Evolutionary conservation across 2,888 invertebrate species (phyloP).

Genomic region (Pseudococcus viburni): DNA sequence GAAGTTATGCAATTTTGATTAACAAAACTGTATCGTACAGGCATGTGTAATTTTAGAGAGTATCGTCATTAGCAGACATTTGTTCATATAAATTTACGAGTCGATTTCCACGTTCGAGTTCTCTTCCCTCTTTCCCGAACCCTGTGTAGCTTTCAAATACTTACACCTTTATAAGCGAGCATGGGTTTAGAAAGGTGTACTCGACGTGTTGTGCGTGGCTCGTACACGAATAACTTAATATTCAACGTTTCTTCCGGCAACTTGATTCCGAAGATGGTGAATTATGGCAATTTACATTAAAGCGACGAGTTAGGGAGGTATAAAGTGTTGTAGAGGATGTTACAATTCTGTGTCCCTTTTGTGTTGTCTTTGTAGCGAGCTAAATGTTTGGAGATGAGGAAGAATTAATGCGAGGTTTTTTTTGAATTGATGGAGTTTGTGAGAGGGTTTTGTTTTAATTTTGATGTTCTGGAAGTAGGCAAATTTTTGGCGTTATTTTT

Average conservation of each 20-base stretch:
- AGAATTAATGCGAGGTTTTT: too few relatives aligned
- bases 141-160: background rate
- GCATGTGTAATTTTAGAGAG: background rate
- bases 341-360: too few relatives aligned
- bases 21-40: background rate
- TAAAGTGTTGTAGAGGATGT: too few relatives aligned
- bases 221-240: background rate
- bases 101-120: background rate
- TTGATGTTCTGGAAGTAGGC: too few relatives aligned
- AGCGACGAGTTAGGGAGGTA: background rate
- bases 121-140: background rate
- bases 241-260: conserved; percentile 33
- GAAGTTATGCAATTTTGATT: conserved; percentile 11
- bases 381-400: too few relatives aligned
- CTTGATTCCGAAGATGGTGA: background rate
- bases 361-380: too few relatives aligned
- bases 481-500: too few relatives aligned
- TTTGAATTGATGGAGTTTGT: too few relatives aligned
- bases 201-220: background rate
- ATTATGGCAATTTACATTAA: background rate
- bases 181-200: too few relatives aligned
- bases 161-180: too few relatives aligned
- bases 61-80: conserved; percentile 25
- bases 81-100: background rate
- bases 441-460: too few relatives aligned